Percentiles rank a stretch among this genome's conserved stretches.
Evolutionary conservation across 2,888 invertebrate species (phyloP).

Genomic region (Caenorhabditis uteleia): DNA sequence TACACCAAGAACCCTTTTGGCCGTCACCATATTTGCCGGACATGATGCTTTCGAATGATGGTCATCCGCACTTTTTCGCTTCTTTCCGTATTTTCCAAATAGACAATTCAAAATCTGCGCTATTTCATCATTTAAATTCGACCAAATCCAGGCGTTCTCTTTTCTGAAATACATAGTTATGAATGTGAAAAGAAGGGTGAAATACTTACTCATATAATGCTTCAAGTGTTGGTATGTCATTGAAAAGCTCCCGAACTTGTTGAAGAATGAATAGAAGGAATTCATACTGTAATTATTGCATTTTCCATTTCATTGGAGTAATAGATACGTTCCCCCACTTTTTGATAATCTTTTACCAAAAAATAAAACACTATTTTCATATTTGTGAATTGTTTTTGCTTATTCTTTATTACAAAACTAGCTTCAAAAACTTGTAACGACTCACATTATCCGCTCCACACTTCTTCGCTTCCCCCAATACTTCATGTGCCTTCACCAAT

Average conservation of each 20-base stretch:
- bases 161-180: no score
- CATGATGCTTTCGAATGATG: conserved; percentile 22
- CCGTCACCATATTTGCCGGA: conserved; percentile 6
- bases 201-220: background rate
- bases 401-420: background rate
- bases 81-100: conserved; percentile 40
- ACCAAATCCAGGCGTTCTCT: conserved; percentile 42
- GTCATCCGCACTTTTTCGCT: conserved; percentile 26
- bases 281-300: conserved; percentile 43
- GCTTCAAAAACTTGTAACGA: background rate
- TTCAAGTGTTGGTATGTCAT: conserved; percentile 20
- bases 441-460: conserved; percentile 42
- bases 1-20: conserved; percentile 16
- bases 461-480: conserved; percentile 23
- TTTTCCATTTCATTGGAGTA: no score
- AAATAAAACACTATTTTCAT: background rate
- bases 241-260: conserved; percentile 14
- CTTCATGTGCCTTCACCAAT: conserved; percentile 47
- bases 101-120: conserved; percentile 41
- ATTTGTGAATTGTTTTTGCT: background rate
- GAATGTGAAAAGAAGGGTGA: background rate
- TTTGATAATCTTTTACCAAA: no score
- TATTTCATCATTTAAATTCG: conserved; percentile 40
- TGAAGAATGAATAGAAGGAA: conserved; percentile 36
- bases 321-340: background rate